Evolutionary conservation across 2,888 invertebrate genomes (phyloP).

Genomic region (Creontiades dilutus): DNA sequence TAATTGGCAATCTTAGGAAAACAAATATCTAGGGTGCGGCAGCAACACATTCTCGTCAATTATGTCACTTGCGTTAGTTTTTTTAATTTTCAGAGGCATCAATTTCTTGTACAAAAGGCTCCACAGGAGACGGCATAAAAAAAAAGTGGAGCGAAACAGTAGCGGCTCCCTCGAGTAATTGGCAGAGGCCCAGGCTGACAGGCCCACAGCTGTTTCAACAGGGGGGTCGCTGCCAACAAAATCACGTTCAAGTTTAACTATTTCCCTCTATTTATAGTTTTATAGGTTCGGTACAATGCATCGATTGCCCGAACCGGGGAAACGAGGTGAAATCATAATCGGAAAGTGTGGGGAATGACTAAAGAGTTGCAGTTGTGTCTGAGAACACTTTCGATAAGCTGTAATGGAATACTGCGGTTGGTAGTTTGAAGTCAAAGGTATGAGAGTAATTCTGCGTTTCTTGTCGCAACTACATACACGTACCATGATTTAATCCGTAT

Average conservation of each 20-base stretch:
- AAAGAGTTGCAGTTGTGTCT: too few relatives aligned
- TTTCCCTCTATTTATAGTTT: background rate
- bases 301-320: background rate
- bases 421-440: too few relatives aligned
- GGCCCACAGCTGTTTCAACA: slow-evolving; percentile 3
- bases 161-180: background rate
- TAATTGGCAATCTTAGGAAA: too few relatives aligned
- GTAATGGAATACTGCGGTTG: too few relatives aligned
- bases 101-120: background rate
- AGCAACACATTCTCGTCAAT: background rate
- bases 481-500: too few relatives aligned
- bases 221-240: background rate
- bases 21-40: too few relatives aligned
- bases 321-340: background rate
- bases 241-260: slow-evolving; percentile 3
- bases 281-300: background rate
- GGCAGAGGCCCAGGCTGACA: background rate
- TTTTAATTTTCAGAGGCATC: background rate
- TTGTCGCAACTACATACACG: too few relatives aligned
- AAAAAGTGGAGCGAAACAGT: background rate
- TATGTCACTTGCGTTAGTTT: background rate
- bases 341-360: background rate
- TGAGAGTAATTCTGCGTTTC: too few relatives aligned
- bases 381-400: too few relatives aligned
- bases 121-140: background rate